phyloP scores from a whole-genome alignment of 1,140 invertebrate species.

The Rhyacophila brunnea region DNA sequence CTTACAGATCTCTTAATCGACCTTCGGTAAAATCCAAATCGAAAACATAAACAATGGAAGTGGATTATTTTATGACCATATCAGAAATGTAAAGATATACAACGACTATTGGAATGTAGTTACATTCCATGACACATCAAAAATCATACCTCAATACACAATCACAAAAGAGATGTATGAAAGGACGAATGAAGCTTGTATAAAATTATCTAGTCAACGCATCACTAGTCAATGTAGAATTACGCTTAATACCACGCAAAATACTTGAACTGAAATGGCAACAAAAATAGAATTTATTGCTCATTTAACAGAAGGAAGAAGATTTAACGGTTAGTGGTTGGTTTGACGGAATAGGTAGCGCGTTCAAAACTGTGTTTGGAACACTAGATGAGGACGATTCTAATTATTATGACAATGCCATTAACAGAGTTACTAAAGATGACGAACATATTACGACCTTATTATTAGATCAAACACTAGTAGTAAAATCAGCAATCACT shows the following conservation, averaged over 20 bases:
- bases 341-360: constrained; percentile 16
- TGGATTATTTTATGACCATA: too few species aligned
- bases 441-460: background rate
- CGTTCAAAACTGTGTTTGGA: constrained; percentile 17
- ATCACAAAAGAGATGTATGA: background rate
- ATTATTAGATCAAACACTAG: constrained; percentile 9
- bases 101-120: constrained; percentile 9
- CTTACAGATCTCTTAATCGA: too few species aligned
- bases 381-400: constrained; percentile 13
- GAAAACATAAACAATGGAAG: too few species aligned
- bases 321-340: constrained; percentile 15
- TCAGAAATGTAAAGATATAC: background rate
- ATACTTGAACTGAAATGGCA: too few species aligned
- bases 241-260: too few species aligned
- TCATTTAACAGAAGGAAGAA: too few species aligned
- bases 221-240: too few species aligned
- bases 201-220: too few species aligned
- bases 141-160: background rate
- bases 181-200: too few species aligned
- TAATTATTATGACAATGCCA: constrained; percentile 10
- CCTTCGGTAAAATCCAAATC: too few species aligned
- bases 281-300: too few species aligned
- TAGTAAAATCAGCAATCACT: constrained; percentile 4
- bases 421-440: constrained; percentile 6
- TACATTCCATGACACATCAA: constrained; percentile 2